Percentiles rank a stretch among this genome's conserved stretches.
These are phyloP conservation scores for Corythoichthys haematopterus DNA, from an alignment of 2,113 vertebrate species.

Conservation along the genomic window DNA sequence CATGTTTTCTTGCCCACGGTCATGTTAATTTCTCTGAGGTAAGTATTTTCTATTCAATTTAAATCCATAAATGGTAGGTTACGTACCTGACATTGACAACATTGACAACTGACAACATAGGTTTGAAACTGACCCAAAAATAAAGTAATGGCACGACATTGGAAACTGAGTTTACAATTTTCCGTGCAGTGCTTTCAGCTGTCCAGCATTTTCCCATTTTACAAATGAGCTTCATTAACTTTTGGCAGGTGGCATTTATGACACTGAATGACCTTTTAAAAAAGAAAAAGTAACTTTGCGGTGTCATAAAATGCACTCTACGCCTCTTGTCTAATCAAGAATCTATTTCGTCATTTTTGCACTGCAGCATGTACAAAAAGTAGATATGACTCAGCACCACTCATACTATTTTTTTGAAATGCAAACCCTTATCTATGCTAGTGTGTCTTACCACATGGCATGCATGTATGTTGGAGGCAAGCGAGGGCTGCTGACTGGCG, in stretches of 20 bases:
- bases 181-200: not conserved
- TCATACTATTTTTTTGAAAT: not conserved
- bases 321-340: slow-evolving; percentile 3
- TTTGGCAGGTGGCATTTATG: slow-evolving; percentile 9
- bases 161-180: not conserved
- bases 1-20: too few relatives aligned
- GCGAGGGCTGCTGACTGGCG: slow-evolving; percentile 92
- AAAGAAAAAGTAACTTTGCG: slow-evolving; percentile 17
- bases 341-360: slow-evolving; percentile 6
- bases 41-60: too few relatives aligned
- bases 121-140: not conserved
- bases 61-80: not conserved
- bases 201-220: not conserved
- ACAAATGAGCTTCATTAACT: slow-evolving; percentile 14
- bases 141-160: not conserved
- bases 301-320: slow-evolving; percentile 12
- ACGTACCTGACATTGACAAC: too few relatives aligned
- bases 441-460: slow-evolving; percentile 89
- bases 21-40: too few relatives aligned
- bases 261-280: not conserved
- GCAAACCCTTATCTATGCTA: not conserved
- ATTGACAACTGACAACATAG: not conserved
- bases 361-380: not conserved
- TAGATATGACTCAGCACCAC: not conserved
- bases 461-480: slow-evolving; percentile 97